Evolutionary conservation across 1,140 invertebrate species (phyloP).

Genomic region (Eupristina koningsbergeri): DNA sequence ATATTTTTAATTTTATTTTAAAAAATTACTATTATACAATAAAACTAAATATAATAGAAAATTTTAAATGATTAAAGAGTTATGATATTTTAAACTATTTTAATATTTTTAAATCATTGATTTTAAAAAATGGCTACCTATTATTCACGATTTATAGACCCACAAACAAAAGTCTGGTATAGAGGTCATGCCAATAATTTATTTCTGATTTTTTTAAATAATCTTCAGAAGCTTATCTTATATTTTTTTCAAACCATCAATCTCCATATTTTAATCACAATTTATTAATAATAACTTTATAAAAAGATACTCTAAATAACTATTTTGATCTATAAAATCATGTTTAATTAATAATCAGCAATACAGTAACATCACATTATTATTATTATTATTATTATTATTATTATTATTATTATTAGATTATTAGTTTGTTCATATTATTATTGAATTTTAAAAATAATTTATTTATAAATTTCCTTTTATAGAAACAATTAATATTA

Average conservation of each 20-base stretch:
- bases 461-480: too few relatives aligned
- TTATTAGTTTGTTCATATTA: background rate
- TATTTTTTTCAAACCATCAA: conserved; percentile 9
- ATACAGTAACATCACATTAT: too few relatives aligned
- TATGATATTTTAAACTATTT: background rate
- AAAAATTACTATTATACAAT: background rate
- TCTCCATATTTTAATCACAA: conserved; percentile 27
- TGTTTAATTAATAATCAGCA: too few relatives aligned
- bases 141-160: conserved; percentile 4
- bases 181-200: conserved; percentile 24
- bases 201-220: conserved; percentile 36
- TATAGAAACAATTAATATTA: too few relatives aligned
- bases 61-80: conserved; percentile 2
- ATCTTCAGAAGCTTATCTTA: background rate
- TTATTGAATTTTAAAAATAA: too few relatives aligned
- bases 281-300: background rate
- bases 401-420: too few relatives aligned
- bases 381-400: too few relatives aligned
- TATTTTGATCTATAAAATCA: background rate
- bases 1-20: background rate
- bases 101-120: conserved; percentile 24
- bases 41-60: background rate
- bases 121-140: background rate
- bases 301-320: background rate
- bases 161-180: background rate